phyloP scores from a whole-genome alignment of 2,113 vertebrate species.

The Xenus cinereus region DNA sequence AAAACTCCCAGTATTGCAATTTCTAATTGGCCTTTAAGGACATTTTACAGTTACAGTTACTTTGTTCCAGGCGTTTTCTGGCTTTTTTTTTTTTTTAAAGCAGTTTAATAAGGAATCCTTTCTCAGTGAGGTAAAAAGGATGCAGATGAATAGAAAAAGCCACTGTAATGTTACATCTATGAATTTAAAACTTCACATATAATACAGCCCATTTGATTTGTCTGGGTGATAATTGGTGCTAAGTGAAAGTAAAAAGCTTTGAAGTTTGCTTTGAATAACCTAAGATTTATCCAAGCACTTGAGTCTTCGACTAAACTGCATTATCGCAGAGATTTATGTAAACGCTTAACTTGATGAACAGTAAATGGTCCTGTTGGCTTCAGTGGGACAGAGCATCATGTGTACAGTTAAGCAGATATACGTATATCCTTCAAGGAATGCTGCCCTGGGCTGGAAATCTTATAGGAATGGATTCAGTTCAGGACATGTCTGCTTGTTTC shows the following conservation, averaged over 20 bases:
- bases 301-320: constrained; percentile 1
- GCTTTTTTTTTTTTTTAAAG: constrained; percentile 26
- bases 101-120: constrained; percentile 73
- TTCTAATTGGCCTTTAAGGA: constrained; percentile 85
- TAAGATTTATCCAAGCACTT: constrained; percentile 30
- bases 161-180: neutral
- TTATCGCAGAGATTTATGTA: constrained; percentile 58
- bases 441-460: constrained; percentile 53
- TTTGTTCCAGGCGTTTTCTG: constrained; percentile 77
- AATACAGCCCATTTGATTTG: constrained; percentile 29
- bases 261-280: constrained; percentile 49
- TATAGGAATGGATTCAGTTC: constrained; percentile 47
- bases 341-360: constrained; percentile 47
- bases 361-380: constrained; percentile 31
- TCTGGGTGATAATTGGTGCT: constrained; percentile 26
- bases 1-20: constrained; percentile 82
- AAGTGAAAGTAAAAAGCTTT: constrained; percentile 1
- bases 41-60: constrained; percentile 81
- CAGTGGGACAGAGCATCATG: neutral
- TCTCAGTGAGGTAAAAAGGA: constrained; percentile 36
- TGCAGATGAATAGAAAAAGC: constrained; percentile 16
- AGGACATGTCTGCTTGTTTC: constrained; percentile 53
- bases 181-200: neutral
- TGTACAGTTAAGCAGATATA: constrained; percentile 14
- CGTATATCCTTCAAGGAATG: constrained; percentile 52